Percentiles rank a stretch among this genome's conserved stretches.
phyloP scores from a whole-genome alignment of 2,888 invertebrate species.

The Alentia gelatinosa region DNA sequence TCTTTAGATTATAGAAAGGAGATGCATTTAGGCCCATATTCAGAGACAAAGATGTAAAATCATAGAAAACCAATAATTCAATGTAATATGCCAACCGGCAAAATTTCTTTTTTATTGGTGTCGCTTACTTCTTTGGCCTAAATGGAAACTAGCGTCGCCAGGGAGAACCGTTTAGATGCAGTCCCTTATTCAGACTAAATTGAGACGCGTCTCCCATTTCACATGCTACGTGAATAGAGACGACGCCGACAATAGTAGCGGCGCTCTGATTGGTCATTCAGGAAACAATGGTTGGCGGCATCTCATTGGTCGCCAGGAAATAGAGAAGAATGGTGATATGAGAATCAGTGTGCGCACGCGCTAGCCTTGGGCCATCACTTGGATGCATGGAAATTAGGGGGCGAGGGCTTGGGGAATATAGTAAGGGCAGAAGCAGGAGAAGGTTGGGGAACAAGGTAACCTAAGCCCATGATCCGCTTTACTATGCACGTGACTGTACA shows the following conservation, averaged over 20 bases:
- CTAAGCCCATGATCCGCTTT: neutral
- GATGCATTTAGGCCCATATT: too few relatives aligned
- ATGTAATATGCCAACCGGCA: neutral
- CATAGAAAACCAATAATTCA: too few relatives aligned
- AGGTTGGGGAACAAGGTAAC: neutral
- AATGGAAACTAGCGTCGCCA: neutral
- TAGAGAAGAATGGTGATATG: neutral
- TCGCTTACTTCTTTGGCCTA: neutral
- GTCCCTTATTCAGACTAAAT: neutral
- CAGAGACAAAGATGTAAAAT: too few relatives aligned
- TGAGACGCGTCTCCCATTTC: neutral
- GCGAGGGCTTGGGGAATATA: neutral
- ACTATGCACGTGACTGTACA: conserved; percentile 2
- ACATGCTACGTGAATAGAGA: neutral
- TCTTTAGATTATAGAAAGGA: too few relatives aligned
- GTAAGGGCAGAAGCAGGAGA: neutral
- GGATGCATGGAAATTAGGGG: neutral
- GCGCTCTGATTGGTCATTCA: conserved; percentile 2
- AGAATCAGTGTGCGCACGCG: neutral
- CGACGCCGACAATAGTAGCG: neutral
- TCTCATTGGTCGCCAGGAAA: conserved; percentile 15
- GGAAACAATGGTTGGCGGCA: conserved; percentile 36
- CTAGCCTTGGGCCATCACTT: neutral
- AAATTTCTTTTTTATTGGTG: neutral
- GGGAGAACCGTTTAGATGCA: neutral